Conservation (phyloP, 92 coral and sea anemone species). For the Pocillopora grandis region DNA sequence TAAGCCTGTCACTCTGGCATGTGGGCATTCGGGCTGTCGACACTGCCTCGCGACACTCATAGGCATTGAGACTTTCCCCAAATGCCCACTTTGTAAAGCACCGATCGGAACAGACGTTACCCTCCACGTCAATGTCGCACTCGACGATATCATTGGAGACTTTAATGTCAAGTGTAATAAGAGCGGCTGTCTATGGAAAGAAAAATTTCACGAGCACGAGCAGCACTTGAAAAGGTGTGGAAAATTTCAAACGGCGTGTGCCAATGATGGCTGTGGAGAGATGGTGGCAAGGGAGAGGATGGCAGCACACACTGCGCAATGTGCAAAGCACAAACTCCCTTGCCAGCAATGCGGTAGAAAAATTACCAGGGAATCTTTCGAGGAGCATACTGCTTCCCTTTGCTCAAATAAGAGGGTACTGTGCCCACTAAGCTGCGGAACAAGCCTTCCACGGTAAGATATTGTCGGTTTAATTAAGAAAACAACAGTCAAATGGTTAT, state of each 20-base stretch:
- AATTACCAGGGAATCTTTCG: neutral
- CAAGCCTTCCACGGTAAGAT: too few species aligned
- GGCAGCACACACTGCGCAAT: neutral
- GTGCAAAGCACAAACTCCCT: neutral
- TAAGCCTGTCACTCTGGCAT: neutral
- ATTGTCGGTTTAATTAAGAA: too few species aligned
- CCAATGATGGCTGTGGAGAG: neutral
- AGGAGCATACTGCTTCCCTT: too few species aligned
- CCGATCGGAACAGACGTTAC: too few species aligned
- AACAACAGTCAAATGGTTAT: too few species aligned
- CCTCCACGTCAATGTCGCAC: too few species aligned
- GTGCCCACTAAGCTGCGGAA: too few species aligned
- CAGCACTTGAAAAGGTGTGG: neutral
- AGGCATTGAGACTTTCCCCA: neutral
- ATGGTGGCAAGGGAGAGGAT: neutral
- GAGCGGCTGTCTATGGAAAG: constrained; percentile 8
- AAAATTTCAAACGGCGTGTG: neutral
- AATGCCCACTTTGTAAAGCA: too few species aligned
- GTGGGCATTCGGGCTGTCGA: neutral
- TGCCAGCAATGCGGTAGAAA: neutral
- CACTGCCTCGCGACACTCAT: neutral
- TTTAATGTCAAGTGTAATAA: too few species aligned
- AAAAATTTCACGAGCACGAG: neutral
- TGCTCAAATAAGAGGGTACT: too few species aligned
- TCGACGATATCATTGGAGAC: too few species aligned